Conservation (phyloP, 2,888 invertebrate species). For the Pseudococcus longispinus region DNA sequence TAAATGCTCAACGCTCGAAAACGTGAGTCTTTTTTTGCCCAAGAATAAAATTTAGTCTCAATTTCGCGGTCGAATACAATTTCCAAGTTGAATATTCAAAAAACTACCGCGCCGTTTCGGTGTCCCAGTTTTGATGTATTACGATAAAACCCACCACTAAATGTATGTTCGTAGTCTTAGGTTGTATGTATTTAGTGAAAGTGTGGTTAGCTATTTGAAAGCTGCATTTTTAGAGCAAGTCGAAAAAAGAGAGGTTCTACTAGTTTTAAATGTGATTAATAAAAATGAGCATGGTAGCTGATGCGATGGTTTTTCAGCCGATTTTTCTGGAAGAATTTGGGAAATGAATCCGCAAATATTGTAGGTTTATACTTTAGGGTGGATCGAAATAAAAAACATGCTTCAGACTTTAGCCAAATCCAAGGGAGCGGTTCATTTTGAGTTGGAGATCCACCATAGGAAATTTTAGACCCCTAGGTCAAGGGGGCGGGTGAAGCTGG, state of each 20-base stretch:
- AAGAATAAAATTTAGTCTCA: not conserved
- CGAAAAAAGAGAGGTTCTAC: not conserved
- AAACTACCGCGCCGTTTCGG: not conserved
- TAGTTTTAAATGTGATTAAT: not conserved
- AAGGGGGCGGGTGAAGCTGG: too few relatives aligned
- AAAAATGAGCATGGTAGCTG: not conserved
- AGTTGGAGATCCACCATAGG: too few relatives aligned
- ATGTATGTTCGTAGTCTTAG: not conserved
- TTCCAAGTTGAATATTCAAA: not conserved
- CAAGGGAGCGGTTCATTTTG: too few relatives aligned
- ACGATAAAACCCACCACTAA: not conserved
- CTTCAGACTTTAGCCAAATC: too few relatives aligned
- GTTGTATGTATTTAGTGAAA: not conserved
- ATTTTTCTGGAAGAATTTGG: too few relatives aligned
- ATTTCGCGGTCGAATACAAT: not conserved
- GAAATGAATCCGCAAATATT: too few relatives aligned
- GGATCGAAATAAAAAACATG: too few relatives aligned
- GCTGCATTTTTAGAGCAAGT: not conserved
- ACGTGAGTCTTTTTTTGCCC: not conserved
- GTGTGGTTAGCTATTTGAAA: not conserved
- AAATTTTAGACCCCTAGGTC: too few relatives aligned
- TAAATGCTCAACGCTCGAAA: not conserved
- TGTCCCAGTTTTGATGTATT: not conserved
- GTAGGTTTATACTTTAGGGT: too few relatives aligned
- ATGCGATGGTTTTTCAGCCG: not conserved